These are phyloP conservation scores for Callipepla californica DNA, from an alignment of 2,113 vertebrate species.

Conservation along the genomic window DNA sequence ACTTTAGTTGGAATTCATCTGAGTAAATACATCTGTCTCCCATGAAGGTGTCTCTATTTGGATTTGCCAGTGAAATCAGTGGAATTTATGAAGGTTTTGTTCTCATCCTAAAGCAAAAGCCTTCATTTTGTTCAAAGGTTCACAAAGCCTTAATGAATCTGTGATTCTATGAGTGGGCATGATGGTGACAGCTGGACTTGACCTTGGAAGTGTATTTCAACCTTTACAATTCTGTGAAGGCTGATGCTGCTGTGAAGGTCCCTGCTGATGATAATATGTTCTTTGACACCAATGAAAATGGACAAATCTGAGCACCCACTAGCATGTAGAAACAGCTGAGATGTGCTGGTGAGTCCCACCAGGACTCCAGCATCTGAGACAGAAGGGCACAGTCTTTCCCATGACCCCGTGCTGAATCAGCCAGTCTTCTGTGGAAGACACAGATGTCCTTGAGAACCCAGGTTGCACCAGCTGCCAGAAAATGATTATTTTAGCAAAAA, in stretches of 20 bases:
- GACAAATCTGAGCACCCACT: neutral
- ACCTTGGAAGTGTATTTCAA: no score
- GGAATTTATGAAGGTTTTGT: neutral
- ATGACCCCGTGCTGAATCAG: neutral
- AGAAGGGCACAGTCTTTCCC: neutral
- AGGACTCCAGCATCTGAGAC: neutral
- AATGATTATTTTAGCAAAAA: neutral
- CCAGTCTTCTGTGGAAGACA: neutral
- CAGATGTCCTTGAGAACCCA: neutral
- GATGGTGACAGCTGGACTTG: no score
- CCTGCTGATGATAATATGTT: neutral
- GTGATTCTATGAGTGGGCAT: no score
- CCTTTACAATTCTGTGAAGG: no score
- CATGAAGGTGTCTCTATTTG: neutral
- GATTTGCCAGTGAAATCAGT: neutral
- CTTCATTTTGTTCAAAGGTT: neutral
- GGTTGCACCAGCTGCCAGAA: neutral
- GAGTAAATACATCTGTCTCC: neutral
- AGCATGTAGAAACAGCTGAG: rapidly evolving
- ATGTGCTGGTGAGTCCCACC: neutral
- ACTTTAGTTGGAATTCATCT: neutral
- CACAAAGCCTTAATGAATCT: no score
- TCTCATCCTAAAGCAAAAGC: neutral
- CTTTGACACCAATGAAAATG: neutral
- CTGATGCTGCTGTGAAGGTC: neutral